Conservation (phyloP, 2,888 invertebrate genomes). For the Ophraella communa region DNA sequence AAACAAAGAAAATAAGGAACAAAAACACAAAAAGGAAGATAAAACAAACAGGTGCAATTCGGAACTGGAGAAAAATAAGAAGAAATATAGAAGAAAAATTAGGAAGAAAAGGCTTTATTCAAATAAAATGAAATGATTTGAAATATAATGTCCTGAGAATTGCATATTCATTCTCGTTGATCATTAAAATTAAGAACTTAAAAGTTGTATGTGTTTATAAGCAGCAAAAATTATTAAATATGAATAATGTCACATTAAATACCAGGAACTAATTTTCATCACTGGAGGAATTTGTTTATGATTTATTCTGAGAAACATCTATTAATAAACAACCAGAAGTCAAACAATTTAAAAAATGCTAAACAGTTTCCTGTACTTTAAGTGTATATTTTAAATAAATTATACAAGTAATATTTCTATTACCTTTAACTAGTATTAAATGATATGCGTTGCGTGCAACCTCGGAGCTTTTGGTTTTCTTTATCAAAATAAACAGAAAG, state of each 20-base stretch:
- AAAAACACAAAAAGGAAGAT: too few species aligned
- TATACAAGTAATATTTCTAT: slow-evolving; percentile 11
- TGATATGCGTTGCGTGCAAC: neutral
- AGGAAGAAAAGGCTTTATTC: too few species aligned
- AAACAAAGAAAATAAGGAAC: too few species aligned
- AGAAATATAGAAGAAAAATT: too few species aligned
- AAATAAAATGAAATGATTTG: too few species aligned
- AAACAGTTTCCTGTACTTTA: neutral
- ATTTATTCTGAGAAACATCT: neutral
- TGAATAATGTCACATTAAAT: neutral
- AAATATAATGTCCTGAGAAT: too few species aligned
- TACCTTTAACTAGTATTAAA: slow-evolving; percentile 7
- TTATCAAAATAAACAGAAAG: too few species aligned
- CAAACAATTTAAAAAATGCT: neutral
- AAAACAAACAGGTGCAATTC: too few species aligned
- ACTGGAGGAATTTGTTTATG: neutral
- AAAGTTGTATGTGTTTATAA: neutral
- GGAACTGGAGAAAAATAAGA: too few species aligned
- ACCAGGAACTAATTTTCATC: neutral
- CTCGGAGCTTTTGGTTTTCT: neutral
- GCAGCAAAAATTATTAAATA: neutral
- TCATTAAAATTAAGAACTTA: too few species aligned
- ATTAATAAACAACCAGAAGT: neutral
- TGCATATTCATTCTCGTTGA: too few species aligned
- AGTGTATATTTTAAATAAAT: neutral